phyloP scores from a whole-genome alignment of 2,797 vertebrate genomes.

The Antennarius maculatus region DNA sequence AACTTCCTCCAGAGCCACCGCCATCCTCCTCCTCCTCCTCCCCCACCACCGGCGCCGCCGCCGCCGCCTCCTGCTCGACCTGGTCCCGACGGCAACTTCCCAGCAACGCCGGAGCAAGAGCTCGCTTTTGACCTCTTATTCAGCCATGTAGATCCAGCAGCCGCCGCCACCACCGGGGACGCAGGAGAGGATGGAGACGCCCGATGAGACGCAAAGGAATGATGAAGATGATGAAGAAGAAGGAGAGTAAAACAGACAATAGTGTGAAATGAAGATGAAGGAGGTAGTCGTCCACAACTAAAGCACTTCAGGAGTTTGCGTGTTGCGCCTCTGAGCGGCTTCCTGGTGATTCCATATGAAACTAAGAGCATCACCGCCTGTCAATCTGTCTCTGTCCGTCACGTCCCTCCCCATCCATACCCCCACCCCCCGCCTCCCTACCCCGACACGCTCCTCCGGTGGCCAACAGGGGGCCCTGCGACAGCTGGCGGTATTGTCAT shows the following conservation, averaged over 20 bases:
- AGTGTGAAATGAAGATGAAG: constrained; percentile 7
- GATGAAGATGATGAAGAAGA: neutral
- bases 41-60: constrained; percentile 39
- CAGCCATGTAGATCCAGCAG: constrained; percentile 76
- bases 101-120: constrained; percentile 49
- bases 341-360: constrained; percentile 62
- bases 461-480: constrained; percentile 80
- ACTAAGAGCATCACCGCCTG: constrained; percentile 60
- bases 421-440: neutral
- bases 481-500: constrained; percentile 84
- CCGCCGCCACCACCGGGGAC: constrained; percentile 17
- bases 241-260: neutral
- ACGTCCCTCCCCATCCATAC: constrained; percentile 33
- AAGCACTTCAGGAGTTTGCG: constrained; percentile 54
- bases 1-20: constrained; percentile 85
- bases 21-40: constrained; percentile 81
- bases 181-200: constrained; percentile 7
- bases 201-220: constrained; percentile 6
- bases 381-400: constrained; percentile 49
- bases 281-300: constrained; percentile 50
- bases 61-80: constrained; percentile 55
- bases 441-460: constrained; percentile 41
- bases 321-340: constrained; percentile 38
- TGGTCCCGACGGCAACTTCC: constrained; percentile 56
- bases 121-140: constrained; percentile 68